phyloP scores from a whole-genome alignment of 2,113 vertebrate species.

The Serinus canaria region DNA sequence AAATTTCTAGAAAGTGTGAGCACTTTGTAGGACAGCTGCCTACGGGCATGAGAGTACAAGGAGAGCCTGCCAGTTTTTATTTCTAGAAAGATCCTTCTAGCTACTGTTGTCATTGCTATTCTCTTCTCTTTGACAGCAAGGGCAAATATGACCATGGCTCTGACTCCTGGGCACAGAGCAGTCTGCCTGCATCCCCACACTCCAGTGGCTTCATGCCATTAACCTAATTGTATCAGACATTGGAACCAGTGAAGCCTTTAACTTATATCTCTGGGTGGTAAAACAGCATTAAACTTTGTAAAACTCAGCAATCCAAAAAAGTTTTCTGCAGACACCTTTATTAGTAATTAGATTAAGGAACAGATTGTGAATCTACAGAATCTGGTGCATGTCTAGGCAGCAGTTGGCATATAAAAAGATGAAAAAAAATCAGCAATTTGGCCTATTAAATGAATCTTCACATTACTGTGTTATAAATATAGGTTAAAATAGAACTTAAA shows the following conservation, averaged over 20 bases:
- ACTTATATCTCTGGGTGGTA: background rate
- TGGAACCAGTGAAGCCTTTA: background rate
- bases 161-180: conserved; percentile 34
- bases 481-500: background rate
- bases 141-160: background rate
- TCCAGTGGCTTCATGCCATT: conserved; percentile 16
- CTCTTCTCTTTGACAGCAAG: conserved; percentile 43
- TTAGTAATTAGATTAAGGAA: background rate
- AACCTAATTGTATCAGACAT: conserved; percentile 35
- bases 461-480: background rate
- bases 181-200: conserved; percentile 32
- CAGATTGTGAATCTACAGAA: background rate
- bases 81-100: conserved; percentile 32
- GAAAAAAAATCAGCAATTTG: background rate
- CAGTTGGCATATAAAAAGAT: background rate
- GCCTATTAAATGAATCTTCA: background rate
- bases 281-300: background rate
- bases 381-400: background rate
- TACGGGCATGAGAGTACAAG: background rate
- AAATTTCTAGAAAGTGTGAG: conserved; percentile 13
- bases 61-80: conserved; percentile 35
- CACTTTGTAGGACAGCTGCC: conserved; percentile 21
- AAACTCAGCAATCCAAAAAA: background rate
- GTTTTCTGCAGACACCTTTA: background rate
- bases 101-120: background rate